These are phyloP conservation scores for Papilio protenor DNA, from an alignment of 2,888 invertebrate species.

Conservation along the genomic window DNA sequence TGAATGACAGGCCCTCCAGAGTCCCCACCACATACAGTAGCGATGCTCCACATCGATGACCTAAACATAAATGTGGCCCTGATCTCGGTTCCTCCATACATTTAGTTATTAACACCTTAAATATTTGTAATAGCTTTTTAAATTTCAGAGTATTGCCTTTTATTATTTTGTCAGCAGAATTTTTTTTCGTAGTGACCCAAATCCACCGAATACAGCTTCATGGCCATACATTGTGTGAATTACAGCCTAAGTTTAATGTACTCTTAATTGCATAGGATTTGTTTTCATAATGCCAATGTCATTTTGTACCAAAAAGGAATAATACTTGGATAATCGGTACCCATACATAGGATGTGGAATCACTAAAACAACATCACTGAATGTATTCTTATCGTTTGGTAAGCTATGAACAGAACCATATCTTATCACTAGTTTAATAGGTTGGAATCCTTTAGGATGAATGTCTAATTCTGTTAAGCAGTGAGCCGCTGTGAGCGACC, in stretches of 20 bases:
- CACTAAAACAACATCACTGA: no score
- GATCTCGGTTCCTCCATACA: background rate
- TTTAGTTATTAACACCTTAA: conserved; percentile 21
- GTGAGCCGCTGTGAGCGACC: conserved; percentile 32
- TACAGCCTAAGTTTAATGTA: no score
- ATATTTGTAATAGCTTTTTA: conserved; percentile 25
- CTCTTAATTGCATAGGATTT: no score
- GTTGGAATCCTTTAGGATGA: background rate
- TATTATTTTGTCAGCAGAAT: background rate
- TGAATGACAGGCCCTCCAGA: conserved; percentile 38
- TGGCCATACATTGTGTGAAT: no score
- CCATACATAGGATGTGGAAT: no score
- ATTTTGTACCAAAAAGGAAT: no score
- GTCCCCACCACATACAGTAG: conserved; percentile 19
- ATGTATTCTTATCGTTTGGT: no score
- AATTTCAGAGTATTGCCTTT: background rate
- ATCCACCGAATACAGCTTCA: no score
- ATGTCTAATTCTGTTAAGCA: background rate
- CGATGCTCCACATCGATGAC: conserved; percentile 1
- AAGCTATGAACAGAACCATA: no score
- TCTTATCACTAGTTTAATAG: conserved; percentile 2
- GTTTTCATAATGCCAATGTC: no score
- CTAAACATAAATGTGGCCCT: conserved; percentile 11
- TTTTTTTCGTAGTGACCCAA: background rate
- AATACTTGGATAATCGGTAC: no score